Evolutionary conservation across 2,113 vertebrate genomes (phyloP), one percentile per base, ranked within the genome.

Genomic region (Tenrec ecaudatus): DNA sequence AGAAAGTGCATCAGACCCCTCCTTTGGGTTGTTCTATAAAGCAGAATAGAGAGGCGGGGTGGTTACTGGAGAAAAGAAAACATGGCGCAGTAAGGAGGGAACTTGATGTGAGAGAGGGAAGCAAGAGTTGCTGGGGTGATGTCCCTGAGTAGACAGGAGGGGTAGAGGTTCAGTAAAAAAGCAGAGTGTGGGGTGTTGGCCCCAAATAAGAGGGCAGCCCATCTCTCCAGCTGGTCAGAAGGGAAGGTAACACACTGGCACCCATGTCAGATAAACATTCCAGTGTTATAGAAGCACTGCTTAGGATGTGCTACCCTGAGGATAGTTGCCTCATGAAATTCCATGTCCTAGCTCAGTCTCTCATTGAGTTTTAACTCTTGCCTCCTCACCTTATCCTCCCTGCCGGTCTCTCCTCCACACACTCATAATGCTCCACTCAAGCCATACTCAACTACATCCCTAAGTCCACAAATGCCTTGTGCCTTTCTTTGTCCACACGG

Each of bases 221-320:
- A 8, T 62, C 16, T n/a, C 23, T 40, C 79, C 23, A n/a, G 57
- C 36, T 33, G 81, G 53, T 81, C 16, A 68, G 38, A 93, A 71
- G 27, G 76, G 19, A 90, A 92, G 57, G 29, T 66, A 57, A 57
- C 29, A 43, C 57, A 27, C 3, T 81, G 78, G 25, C 58, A 83
- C 78, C n/a, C 6, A 47, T 5, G 68, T 69, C 75, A 43, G 76
- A 79, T 68, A 93, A 90, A 93, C 82, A 57, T 66, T 78, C 68
- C 38, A 38, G 11, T 68, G 57, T 82, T 88, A 68, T 29, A 53
- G 62, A 47, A 96, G 90, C n/a, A 66, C 43, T 68, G 66, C n/a
- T 85, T n/a, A 82, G 2, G 7, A 80, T 82, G 82, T 78, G 38
- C 62, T 90, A 78, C 57, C 33, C 19, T 19, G 38, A 71, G 23